Evolutionary conservation across 1,140 invertebrate species (phyloP).

Genomic region (Microplitis demolitor): DNA sequence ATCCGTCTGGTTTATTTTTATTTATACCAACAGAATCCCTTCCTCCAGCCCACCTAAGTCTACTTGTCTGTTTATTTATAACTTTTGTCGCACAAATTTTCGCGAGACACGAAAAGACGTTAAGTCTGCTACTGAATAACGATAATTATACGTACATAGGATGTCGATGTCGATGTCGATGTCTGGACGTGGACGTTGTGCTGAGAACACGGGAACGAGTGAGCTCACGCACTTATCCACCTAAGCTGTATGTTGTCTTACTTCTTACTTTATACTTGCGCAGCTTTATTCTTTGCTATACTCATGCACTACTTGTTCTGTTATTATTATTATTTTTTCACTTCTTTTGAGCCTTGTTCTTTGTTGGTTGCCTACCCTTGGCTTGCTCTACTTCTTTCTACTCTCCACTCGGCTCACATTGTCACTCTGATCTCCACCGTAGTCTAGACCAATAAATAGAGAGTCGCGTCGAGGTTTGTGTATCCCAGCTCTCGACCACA

Average conservation of each 20-base stretch:
- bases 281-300: too few species aligned
- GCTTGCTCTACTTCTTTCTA: too few species aligned
- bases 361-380: background rate
- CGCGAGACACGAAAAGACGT: slow-evolving; percentile 19
- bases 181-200: background rate
- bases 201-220: too few species aligned
- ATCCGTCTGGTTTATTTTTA: slow-evolving; percentile 19
- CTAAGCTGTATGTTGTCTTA: too few species aligned
- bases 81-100: slow-evolving; percentile 35
- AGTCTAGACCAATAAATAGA: slow-evolving; percentile 27
- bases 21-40: slow-evolving; percentile 12
- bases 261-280: too few species aligned
- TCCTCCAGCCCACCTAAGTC: background rate
- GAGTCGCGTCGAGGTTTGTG: slow-evolving; percentile 4
- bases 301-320: too few species aligned
- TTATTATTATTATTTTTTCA: background rate
- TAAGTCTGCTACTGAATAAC: background rate
- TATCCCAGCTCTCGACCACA: slow-evolving; percentile 1
- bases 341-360: background rate
- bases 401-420: too few species aligned
- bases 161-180: background rate
- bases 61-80: slow-evolving; percentile 39
- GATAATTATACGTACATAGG: too few species aligned
- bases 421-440: background rate
- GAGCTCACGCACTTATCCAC: too few species aligned